Conservation (phyloP, 2,797 vertebrate species). For the Amblyraja radiata region DNA sequence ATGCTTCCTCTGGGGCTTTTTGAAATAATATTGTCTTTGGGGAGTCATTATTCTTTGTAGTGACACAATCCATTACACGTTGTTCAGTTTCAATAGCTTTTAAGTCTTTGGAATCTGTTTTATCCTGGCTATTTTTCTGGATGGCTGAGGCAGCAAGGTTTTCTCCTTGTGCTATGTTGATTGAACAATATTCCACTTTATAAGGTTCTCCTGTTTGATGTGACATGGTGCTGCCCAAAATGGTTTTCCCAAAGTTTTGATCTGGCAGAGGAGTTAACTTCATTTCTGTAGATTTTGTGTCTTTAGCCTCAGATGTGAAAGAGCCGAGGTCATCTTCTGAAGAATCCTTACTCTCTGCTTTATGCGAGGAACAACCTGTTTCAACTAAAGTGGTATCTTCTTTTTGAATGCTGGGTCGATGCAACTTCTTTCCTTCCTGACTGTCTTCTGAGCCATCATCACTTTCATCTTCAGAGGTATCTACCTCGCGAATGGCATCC, state of each 20-base stretch:
- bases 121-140: neutral
- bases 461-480: constrained; percentile 87
- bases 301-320: constrained; percentile 52
- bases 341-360: constrained; percentile 85
- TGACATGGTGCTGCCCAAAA: neutral
- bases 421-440: constrained; percentile 65
- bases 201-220: constrained; percentile 20
- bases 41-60: neutral
- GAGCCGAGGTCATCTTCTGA: constrained; percentile 68
- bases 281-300: constrained; percentile 45
- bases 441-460: constrained; percentile 86
- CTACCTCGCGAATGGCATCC: constrained; percentile 90
- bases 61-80: too few relatives aligned
- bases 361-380: neutral
- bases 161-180: neutral
- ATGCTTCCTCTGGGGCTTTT: neutral
- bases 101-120: neutral
- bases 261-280: constrained; percentile 40
- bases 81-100: neutral
- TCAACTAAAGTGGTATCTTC: neutral
- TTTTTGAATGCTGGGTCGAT: constrained; percentile 40
- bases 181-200: neutral
- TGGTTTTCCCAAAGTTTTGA: constrained; percentile 30
- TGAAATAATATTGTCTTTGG: neutral
- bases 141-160: neutral